Percentiles rank a stretch among this genome's conserved stretches.
Evolutionary conservation across 2,113 vertebrate genomes (phyloP).

Genomic region (Synchiropus splendidus): DNA sequence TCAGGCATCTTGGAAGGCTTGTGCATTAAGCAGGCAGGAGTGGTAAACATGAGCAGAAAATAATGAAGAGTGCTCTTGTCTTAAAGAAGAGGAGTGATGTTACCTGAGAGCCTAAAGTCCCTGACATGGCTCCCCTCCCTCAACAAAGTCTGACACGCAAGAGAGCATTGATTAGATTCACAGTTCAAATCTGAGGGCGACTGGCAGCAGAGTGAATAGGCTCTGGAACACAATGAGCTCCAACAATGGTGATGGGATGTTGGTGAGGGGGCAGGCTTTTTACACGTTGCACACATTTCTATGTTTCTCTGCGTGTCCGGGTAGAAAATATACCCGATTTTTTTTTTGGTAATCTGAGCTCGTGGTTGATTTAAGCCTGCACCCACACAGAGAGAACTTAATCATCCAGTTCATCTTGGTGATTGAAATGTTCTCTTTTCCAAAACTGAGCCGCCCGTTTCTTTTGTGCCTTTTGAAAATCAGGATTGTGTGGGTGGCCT

Average conservation of each 20-base stretch:
- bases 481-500: conserved; percentile 16
- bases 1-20: conserved; percentile 23
- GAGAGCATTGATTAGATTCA: conserved; percentile 57
- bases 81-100: conserved; percentile 26
- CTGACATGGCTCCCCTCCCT: conserved; percentile 61
- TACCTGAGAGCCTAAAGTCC: conserved; percentile 66
- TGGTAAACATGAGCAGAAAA: conserved; percentile 45
- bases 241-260: conserved; percentile 11
- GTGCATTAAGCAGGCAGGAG: conserved; percentile 35
- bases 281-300: conserved; percentile 12
- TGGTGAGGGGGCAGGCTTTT: conserved; percentile 11
- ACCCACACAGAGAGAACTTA: conserved; percentile 20
- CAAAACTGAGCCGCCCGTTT: conserved; percentile 6
- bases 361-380: conserved; percentile 29
- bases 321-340: conserved; percentile 28
- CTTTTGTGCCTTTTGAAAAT: conserved; percentile 22
- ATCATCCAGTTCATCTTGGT: conserved; percentile 20
- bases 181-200: conserved; percentile 30
- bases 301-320: conserved; percentile 20
- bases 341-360: conserved; percentile 35
- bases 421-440: conserved; percentile 27
- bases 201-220: conserved; percentile 16
- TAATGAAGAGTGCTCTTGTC: conserved; percentile 21
- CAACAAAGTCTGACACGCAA: conserved; percentile 63
- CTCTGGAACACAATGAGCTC: too few species aligned